Conservation (phyloP, 2,888 invertebrate species). For the Campoplex capitator region DNA sequence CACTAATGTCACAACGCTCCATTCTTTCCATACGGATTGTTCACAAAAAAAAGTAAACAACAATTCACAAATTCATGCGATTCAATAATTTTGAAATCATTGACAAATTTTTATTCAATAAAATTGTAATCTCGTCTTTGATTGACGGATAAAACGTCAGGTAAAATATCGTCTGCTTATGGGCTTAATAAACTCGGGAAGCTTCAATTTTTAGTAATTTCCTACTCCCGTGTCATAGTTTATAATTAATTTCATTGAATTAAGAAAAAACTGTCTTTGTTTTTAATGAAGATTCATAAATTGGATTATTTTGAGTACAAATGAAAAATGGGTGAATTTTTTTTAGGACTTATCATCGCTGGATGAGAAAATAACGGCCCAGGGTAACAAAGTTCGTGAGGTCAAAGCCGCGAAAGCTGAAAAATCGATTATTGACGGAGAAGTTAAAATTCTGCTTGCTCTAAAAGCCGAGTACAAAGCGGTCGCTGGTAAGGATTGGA, state of each 20-base stretch:
- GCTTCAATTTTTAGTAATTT: neutral
- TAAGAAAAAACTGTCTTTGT: neutral
- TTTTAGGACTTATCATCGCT: constrained; percentile 51
- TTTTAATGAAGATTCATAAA: neutral
- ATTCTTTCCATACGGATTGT: constrained; percentile 55
- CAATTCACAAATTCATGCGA: neutral
- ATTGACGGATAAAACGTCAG: neutral
- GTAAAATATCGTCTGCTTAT: neutral
- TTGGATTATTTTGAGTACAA: neutral
- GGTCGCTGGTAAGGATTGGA: constrained; percentile 85
- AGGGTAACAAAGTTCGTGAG: constrained; percentile 79
- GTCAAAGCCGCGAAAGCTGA: constrained; percentile 77
- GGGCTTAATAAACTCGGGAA: neutral
- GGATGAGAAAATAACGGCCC: constrained; percentile 85
- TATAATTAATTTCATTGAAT: neutral
- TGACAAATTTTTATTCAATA: neutral
- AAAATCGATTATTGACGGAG: constrained; percentile 85
- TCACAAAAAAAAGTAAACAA: neutral
- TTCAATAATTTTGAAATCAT: neutral
- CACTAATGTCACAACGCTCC: neutral
- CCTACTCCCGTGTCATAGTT: neutral
- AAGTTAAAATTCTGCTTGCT: constrained; percentile 87
- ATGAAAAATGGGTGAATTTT: neutral
- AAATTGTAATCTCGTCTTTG: neutral
- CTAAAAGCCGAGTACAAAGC: constrained; percentile 83